Conservation (phyloP, 2,113 vertebrate species). For the Cyanoramphus novaezelandiae region DNA sequence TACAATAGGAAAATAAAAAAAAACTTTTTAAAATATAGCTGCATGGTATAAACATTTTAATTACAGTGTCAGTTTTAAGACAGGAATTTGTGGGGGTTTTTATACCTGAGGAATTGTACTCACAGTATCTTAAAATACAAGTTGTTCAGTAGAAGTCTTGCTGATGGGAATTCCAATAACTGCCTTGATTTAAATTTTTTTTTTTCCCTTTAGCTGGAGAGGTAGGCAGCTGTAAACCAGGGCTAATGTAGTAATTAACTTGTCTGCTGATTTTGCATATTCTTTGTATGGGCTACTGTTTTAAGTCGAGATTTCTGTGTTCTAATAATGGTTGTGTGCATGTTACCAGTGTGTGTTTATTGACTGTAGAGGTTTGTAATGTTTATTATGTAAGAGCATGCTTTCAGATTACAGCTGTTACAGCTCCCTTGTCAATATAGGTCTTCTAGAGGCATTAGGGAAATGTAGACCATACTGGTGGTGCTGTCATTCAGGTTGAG, state of each 20-base stretch:
- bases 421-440: fast-evolving
- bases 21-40: not conserved
- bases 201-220: not conserved
- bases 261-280: not conserved
- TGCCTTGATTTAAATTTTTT: not conserved
- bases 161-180: not conserved
- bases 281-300: not conserved
- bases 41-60: not conserved
- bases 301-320: not conserved
- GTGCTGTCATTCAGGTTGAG: not conserved
- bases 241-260: not conserved
- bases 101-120: not conserved
- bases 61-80: not conserved
- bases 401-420: not conserved
- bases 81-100: not conserved
- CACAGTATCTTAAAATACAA: not conserved
- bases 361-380: not conserved
- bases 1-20: not conserved
- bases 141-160: not conserved
- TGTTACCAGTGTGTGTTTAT: not conserved
- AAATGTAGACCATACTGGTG: not conserved
- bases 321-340: not conserved
- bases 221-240: not conserved
- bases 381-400: not conserved
- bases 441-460: not conserved